These are phyloP conservation scores for Limnodromus scolopaceus DNA, from an alignment of 2,797 vertebrate species.

Conservation along the genomic window DNA sequence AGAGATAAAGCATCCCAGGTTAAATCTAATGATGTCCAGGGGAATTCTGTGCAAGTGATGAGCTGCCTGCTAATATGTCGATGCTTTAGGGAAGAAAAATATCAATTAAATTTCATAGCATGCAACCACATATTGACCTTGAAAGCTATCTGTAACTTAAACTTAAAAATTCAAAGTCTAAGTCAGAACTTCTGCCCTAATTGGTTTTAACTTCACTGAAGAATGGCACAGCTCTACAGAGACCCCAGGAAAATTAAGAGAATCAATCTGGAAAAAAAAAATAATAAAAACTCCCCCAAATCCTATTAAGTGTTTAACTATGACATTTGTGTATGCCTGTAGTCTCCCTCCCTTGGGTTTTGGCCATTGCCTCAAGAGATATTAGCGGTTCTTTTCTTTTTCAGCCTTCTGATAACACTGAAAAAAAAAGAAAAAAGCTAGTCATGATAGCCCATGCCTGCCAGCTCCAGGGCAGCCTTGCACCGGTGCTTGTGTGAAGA, in stretches of 20 bases:
- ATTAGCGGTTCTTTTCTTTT: not conserved
- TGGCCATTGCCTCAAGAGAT: not conserved
- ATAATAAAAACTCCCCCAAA: not conserved
- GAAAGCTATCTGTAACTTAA: constrained; percentile 56
- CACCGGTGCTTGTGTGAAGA: accelerated
- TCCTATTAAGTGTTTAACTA: constrained; percentile 30
- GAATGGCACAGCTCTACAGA: not conserved
- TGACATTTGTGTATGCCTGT: not conserved
- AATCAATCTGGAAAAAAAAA: not conserved
- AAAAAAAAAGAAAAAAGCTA: not conserved
- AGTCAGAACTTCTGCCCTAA: constrained; percentile 48
- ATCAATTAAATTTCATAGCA: constrained; percentile 71
- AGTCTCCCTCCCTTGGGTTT: not conserved
- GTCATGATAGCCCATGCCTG: accelerated
- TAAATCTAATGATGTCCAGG: constrained; percentile 64
- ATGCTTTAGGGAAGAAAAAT: constrained; percentile 65
- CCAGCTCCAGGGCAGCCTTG: not conserved
- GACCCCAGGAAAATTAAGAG: not conserved
- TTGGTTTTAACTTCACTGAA: constrained; percentile 31
- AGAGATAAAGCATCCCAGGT: constrained; percentile 61
- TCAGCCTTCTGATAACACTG: not conserved
- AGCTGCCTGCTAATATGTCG: constrained; percentile 35
- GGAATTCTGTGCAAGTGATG: constrained; percentile 52
- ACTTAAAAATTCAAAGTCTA: constrained; percentile 24
- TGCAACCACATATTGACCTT: constrained; percentile 51